Base-by-base conservation (phyloP, 1,140 invertebrate species). In the Drosophila tropicalis region DNA sequence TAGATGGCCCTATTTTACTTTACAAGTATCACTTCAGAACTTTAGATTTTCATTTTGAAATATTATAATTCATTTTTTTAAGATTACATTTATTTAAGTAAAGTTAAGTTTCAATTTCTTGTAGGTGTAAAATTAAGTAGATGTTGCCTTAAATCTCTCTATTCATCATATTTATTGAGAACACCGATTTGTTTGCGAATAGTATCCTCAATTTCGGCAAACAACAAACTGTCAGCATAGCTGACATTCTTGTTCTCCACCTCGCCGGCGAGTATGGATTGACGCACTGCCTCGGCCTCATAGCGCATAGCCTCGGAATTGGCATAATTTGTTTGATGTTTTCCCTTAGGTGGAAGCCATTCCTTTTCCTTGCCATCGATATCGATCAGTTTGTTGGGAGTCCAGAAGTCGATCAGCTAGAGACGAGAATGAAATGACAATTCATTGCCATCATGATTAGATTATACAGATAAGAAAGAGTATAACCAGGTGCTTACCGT, bases 241-340 rank as follows among this genome's bases (percentile, higher is more conserved):
- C 93, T 86, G 5, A 96, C 92, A 58, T 91, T 92, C 6, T 94
- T 92, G 84, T 95, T 95, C 92, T 96, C 95, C 13, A 92, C 90
- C 17, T 89, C 92, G 94, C 95, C 95, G 79, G 93, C 92, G 68
- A 92, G 80, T 63, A 97, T 93, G 80, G 96, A 96, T 73, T 93
- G 92, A 32, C 95, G 93, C 17, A 94, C 95, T 93, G 97, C 96
- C 55, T 94, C 92, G 6, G 96, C 95, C 92, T 98, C 95, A 80
- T 95, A 97, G 36, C 94, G 92, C 13, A 97, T 91, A 17, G 95
- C 96, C 56, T 93, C 93, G 40, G 95, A 96, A 83, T 97, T 96
- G 13, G 69, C 77, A 77, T 94, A 97, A 91, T 95, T 95, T 63
- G 94, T 94, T 25, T 92, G 71, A 7, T 92, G 62, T 39, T 91